phyloP scores from a whole-genome alignment of 2,888 invertebrate genomes.

The Eupithecia subumbrata region DNA sequence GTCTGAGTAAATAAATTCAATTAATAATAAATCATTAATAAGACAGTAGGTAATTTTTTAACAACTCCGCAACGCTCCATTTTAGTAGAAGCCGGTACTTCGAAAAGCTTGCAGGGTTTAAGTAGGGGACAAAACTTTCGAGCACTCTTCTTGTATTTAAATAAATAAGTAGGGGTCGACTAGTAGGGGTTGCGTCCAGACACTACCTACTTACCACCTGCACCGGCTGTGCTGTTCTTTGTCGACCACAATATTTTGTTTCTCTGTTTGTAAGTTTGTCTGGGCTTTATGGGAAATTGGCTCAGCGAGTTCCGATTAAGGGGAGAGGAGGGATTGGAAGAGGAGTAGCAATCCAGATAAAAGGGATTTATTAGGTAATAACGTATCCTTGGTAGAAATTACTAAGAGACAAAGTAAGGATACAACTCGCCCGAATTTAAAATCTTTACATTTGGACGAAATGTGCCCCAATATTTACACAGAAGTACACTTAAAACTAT shows the following conservation, averaged over 20 bases:
- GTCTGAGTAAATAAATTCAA: too few relatives aligned
- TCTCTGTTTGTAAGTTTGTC: slow-evolving; percentile 35
- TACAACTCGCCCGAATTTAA: too few relatives aligned
- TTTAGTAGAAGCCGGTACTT: not conserved
- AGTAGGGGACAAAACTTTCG: not conserved
- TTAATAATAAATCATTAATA: too few relatives aligned
- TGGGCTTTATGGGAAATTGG: slow-evolving; percentile 16
- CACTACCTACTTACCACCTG: slow-evolving; percentile 40
- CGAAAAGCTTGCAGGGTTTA: not conserved
- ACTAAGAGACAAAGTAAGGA: too few relatives aligned
- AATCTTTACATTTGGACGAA: too few relatives aligned
- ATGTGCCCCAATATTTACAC: too few relatives aligned
- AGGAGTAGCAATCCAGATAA: too few relatives aligned
- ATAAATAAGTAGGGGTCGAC: not conserved
- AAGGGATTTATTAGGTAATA: too few relatives aligned
- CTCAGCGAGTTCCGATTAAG: not conserved
- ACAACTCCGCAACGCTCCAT: not conserved
- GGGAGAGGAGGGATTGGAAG: not conserved
- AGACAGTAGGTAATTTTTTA: not conserved
- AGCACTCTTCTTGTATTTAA: not conserved
- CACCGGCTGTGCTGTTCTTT: slow-evolving; percentile 55
- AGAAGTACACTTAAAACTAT: too few relatives aligned
- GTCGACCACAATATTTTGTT: slow-evolving; percentile 58
- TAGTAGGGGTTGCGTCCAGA: slow-evolving; percentile 49
- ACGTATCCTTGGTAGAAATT: too few relatives aligned